Evolutionary conservation across 2,113 vertebrate species (phyloP).

Genomic region (Bolborhynchus lineola): DNA sequence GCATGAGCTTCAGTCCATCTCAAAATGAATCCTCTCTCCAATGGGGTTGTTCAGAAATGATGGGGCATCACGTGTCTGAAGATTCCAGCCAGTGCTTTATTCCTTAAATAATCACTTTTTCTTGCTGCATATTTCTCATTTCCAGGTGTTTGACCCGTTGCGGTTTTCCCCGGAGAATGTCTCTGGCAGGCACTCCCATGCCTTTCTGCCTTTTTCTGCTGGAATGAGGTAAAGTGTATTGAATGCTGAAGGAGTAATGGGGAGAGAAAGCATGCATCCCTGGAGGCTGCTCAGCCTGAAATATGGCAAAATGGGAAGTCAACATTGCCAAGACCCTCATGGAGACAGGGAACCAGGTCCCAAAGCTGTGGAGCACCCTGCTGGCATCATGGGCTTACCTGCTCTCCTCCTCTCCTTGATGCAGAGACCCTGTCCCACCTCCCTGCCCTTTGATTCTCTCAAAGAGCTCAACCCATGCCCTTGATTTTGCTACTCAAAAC

Average conservation of each 20-base stretch:
- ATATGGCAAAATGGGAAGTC: neutral
- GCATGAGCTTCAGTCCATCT: neutral
- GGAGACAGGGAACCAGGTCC: neutral
- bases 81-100: neutral
- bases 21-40: neutral
- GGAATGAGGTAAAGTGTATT: slow-evolving; percentile 48
- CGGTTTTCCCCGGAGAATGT: slow-evolving; percentile 83
- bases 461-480: neutral
- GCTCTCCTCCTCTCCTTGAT: neutral
- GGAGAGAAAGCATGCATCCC: neutral
- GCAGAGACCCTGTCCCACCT: neutral
- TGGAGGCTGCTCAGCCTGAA: neutral
- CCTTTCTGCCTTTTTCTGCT: slow-evolving; percentile 85
- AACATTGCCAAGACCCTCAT: neutral
- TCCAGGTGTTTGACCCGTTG: slow-evolving; percentile 81
- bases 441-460: neutral
- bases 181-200: slow-evolving; percentile 77
- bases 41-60: neutral
- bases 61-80: accelerated
- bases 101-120: neutral
- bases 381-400: neutral
- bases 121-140: neutral
- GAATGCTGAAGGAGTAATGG: neutral
- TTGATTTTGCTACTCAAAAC: neutral
- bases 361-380: neutral